Conservation (phyloP, 2,888 invertebrate species). For the Tipula unca region DNA sequence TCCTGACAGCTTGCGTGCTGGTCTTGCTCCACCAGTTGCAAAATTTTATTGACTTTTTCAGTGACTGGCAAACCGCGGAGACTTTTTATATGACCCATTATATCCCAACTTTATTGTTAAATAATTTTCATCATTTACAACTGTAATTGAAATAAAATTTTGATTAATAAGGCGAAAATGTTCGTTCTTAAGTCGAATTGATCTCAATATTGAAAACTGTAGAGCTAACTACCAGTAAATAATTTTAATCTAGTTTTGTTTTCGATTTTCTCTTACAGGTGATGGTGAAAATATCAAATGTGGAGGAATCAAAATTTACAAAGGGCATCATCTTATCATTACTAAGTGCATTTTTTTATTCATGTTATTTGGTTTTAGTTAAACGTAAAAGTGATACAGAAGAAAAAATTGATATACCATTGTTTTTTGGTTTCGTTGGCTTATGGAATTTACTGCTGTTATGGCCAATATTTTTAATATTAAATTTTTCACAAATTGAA, state of each 20-base stretch:
- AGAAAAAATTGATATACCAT: slow-evolving; percentile 87
- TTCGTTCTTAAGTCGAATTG: too few species aligned
- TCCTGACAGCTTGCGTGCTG: too few species aligned
- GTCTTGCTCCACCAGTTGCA: too few species aligned
- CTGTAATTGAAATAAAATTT: too few species aligned
- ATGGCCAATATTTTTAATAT: slow-evolving; percentile 83
- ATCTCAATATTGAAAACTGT: too few species aligned
- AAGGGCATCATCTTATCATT: slow-evolving; percentile 73
- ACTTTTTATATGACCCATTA: too few species aligned
- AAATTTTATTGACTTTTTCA: too few species aligned
- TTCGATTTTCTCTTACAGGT: slow-evolving; percentile 45
- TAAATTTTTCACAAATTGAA: slow-evolving; percentile 77
- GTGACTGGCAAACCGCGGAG: too few species aligned
- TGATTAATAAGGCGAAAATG: too few species aligned
- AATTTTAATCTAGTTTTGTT: background rate
- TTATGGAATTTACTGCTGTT: slow-evolving; percentile 77
- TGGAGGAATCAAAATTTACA: slow-evolving; percentile 60
- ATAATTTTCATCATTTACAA: too few species aligned
- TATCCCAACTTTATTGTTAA: too few species aligned
- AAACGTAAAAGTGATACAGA: slow-evolving; percentile 81
- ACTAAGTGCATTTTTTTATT: slow-evolving; percentile 82
- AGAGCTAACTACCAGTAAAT: too few species aligned
- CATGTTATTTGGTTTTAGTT: slow-evolving; percentile 81
- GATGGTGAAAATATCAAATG: slow-evolving; percentile 67
- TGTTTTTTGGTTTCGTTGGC: slow-evolving; percentile 95